Evolutionary conservation across 2,888 invertebrate genomes (phyloP).

Genomic region (Diadegma fenestrale): DNA sequence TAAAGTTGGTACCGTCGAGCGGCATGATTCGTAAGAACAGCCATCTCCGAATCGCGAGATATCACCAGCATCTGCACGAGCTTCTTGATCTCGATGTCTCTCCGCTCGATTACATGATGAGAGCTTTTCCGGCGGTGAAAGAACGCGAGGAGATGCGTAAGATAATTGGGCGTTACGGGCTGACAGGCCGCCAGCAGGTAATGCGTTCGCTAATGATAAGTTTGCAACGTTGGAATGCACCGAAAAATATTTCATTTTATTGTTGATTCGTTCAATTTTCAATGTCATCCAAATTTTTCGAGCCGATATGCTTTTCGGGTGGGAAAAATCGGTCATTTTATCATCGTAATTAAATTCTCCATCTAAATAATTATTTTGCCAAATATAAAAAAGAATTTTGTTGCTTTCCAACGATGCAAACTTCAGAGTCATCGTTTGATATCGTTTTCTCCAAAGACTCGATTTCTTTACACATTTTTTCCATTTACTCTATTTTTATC

Average conservation of each 20-base stretch:
- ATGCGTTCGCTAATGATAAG: slow-evolving; percentile 10
- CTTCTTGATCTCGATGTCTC: slow-evolving; percentile 97
- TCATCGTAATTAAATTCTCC: too few species aligned
- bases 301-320: too few species aligned
- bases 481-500: slow-evolving; percentile 26
- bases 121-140: slow-evolving; percentile 97
- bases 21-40: slow-evolving; percentile 99
- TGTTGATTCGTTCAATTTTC: too few species aligned
- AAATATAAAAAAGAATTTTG: too few species aligned
- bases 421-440: too few species aligned
- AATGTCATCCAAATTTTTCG: too few species aligned
- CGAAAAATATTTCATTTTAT: too few species aligned
- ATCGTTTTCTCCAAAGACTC: not conserved
- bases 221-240: too few species aligned
- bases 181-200: slow-evolving; percentile 98
- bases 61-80: slow-evolving; percentile 99
- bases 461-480: not conserved
- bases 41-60: slow-evolving; percentile 98
- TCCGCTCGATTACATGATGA: slow-evolving; percentile 99
- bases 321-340: too few species aligned
- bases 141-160: slow-evolving; percentile 99
- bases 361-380: too few species aligned
- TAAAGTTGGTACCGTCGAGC: slow-evolving; percentile 94
- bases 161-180: slow-evolving; percentile 98
- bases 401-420: too few species aligned